Percentiles rank a stretch among this genome's conserved stretches.
These are phyloP conservation scores for Solea senegalensis DNA, from an alignment of 2,113 vertebrate genomes.

Conservation along the genomic window DNA sequence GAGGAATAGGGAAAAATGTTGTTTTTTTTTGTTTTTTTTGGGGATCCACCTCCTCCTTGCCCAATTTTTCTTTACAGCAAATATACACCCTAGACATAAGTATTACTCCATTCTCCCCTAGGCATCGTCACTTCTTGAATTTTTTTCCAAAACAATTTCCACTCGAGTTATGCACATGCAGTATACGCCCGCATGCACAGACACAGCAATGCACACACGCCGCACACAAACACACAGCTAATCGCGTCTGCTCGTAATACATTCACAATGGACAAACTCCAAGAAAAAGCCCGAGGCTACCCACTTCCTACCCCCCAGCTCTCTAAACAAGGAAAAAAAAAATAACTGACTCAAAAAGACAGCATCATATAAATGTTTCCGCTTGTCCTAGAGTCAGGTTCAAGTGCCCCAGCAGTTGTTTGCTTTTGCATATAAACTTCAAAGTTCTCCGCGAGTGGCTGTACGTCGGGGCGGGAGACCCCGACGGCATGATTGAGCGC, in stretches of 20 bases:
- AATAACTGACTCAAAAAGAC: constrained; percentile 63
- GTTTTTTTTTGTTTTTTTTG: constrained; percentile 63
- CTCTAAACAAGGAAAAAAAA: constrained; percentile 41
- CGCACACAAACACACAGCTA: constrained; percentile 34
- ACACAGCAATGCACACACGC: constrained; percentile 8
- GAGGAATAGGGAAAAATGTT: constrained; percentile 84
- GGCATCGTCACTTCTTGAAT: constrained; percentile 48
- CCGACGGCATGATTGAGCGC: constrained; percentile 28
- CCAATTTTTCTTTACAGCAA: constrained; percentile 51
- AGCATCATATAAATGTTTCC: constrained; percentile 89
- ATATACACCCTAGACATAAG: constrained; percentile 27
- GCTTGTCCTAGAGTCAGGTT: constrained; percentile 88
- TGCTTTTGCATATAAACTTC: constrained; percentile 88
- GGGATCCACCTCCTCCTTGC: constrained; percentile 76
- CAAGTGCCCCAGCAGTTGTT: constrained; percentile 86
- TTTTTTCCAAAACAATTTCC: constrained; percentile 35
- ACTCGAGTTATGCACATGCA: constrained; percentile 24
- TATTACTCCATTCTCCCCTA: constrained; percentile 46
- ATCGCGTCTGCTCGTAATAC: constrained; percentile 55
- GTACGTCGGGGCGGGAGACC: constrained; percentile 61
- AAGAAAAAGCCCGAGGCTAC: constrained; percentile 39
- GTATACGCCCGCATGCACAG: constrained; percentile 12
- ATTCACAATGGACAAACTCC: constrained; percentile 55
- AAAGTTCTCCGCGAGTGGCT: constrained; percentile 85
- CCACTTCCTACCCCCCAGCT: constrained; percentile 40